Evolutionary conservation across 2,113 vertebrate genomes (phyloP).

Genomic region (Ginglymostoma cirratum): DNA sequence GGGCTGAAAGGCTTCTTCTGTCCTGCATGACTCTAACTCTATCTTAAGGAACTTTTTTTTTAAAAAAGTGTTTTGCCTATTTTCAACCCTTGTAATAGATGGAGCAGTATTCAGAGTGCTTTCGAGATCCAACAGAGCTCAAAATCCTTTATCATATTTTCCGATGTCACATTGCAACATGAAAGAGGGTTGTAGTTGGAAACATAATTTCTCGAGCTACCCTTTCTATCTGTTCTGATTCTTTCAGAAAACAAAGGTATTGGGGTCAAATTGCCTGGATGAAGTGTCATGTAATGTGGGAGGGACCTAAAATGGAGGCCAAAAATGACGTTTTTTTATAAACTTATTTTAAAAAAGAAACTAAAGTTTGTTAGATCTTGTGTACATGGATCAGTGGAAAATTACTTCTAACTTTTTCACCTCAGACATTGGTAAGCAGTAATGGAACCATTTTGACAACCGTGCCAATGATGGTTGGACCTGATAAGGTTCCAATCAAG

Average conservation of each 20-base stretch:
- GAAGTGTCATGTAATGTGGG: background rate
- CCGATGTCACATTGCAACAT: background rate
- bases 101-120: background rate
- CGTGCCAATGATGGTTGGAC: slow-evolving; percentile 87
- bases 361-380: slow-evolving; percentile 12
- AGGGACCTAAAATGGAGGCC: background rate
- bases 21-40: too few species aligned
- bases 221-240: background rate
- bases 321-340: background rate
- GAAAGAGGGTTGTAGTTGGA: background rate
- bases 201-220: background rate
- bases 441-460: slow-evolving; percentile 87
- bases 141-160: background rate
- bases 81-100: background rate
- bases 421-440: slow-evolving; percentile 84
- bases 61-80: background rate
- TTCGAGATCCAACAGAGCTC: background rate
- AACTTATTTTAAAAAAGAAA: background rate
- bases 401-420: slow-evolving; percentile 35
- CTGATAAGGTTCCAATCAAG: slow-evolving; percentile 92
- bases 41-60: background rate
- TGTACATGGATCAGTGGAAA: background rate
- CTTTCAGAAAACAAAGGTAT: background rate
- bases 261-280: background rate
- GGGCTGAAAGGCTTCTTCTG: too few species aligned